Evolutionary conservation across 2,113 vertebrate genomes (phyloP).

Genomic region (Oryzias melastigma): DNA sequence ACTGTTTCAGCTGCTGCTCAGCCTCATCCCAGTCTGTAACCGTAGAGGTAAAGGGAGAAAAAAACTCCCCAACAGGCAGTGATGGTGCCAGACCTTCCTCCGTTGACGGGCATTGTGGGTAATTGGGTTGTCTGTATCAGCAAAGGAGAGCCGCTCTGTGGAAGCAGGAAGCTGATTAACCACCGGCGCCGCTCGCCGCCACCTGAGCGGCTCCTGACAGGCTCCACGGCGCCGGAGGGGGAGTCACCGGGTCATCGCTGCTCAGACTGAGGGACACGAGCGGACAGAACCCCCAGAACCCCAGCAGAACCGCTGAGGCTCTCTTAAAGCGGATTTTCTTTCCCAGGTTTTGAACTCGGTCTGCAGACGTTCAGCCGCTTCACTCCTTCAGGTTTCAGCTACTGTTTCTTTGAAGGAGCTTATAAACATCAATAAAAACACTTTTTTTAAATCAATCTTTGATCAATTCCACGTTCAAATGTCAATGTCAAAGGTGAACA

Average conservation of each 20-base stretch:
- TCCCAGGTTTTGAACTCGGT: too few relatives aligned
- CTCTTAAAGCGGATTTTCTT: slow-evolving; percentile 28
- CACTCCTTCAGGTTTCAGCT: too few relatives aligned
- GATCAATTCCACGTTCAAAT: too few relatives aligned
- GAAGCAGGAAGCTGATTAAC: slow-evolving; percentile 61
- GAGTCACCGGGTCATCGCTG: slow-evolving; percentile 29
- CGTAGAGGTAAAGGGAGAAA: slow-evolving; percentile 23
- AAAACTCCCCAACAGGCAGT: slow-evolving; percentile 14
- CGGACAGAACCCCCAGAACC: slow-evolving; percentile 41
- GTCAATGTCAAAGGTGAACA: too few relatives aligned
- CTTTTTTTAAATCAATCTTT: too few relatives aligned
- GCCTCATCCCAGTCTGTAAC: slow-evolving; percentile 8
- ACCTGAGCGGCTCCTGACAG: slow-evolving; percentile 69
- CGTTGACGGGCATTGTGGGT: slow-evolving; percentile 57
- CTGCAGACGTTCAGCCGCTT: too few relatives aligned
- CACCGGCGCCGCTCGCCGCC: slow-evolving; percentile 31
- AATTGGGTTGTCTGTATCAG: slow-evolving; percentile 68
- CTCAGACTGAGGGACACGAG: slow-evolving; percentile 37
- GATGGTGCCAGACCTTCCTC: slow-evolving; percentile 29
- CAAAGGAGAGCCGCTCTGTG: slow-evolving; percentile 31
- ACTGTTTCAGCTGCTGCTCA: too few relatives aligned
- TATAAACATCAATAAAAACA: too few relatives aligned
- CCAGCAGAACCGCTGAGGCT: slow-evolving; percentile 17
- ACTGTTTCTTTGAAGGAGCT: too few relatives aligned
- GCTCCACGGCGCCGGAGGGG: slow-evolving; percentile 27